Conservation (phyloP, 2,888 invertebrate species). For the Pedicia rivosa region DNA sequence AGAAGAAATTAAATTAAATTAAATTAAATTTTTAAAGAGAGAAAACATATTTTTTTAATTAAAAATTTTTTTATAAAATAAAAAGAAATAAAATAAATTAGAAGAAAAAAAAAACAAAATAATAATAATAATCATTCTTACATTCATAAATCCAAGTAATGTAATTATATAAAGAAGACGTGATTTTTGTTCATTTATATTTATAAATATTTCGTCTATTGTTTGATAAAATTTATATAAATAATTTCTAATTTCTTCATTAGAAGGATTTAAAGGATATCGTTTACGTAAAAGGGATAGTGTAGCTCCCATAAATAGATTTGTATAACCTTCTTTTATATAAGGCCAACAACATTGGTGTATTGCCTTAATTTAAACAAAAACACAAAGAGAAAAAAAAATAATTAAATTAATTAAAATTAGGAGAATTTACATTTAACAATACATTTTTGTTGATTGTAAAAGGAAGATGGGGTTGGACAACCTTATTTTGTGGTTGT, state of each 20-base stretch:
- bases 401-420: neutral
- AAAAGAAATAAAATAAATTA: too few species aligned
- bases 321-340: slow-evolving; percentile 17
- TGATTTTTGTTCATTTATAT: slow-evolving; percentile 13
- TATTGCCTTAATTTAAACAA: slow-evolving; percentile 14
- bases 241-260: slow-evolving; percentile 16
- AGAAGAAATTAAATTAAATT: neutral
- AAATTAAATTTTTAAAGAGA: too few species aligned
- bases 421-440: too few species aligned
- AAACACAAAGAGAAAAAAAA: neutral
- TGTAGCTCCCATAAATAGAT: slow-evolving; percentile 18
- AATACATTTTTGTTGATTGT: too few species aligned
- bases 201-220: slow-evolving; percentile 13
- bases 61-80: too few species aligned
- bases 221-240: slow-evolving; percentile 18
- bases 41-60: too few species aligned
- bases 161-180: slow-evolving; percentile 19
- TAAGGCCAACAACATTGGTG: slow-evolving; percentile 17
- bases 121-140: slow-evolving; percentile 10
- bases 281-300: slow-evolving; percentile 15
- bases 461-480: too few species aligned
- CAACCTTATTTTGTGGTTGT: too few species aligned
- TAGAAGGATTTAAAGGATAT: slow-evolving; percentile 13
- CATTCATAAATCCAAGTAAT: slow-evolving; percentile 19
- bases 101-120: too few species aligned